Percentiles rank a stretch among this genome's conserved stretches.
Evolutionary conservation across 2,113 vertebrate species (phyloP).

Genomic region (Gobiocypris rarus): DNA sequence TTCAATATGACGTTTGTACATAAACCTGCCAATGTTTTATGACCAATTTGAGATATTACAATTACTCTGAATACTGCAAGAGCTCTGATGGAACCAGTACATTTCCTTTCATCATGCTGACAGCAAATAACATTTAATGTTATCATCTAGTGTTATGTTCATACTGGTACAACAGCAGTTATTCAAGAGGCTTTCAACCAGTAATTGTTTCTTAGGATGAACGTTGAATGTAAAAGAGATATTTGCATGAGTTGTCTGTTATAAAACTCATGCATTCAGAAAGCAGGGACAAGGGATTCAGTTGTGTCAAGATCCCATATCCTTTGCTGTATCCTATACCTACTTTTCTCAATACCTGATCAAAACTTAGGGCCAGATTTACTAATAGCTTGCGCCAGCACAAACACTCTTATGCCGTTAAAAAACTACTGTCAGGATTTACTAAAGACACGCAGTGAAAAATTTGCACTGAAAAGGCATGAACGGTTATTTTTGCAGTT

Average conservation of each 20-base stretch:
- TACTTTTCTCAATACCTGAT: not conserved
- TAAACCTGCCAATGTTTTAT: slow-evolving; percentile 1
- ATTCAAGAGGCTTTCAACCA: not conserved
- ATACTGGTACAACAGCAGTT: not conserved
- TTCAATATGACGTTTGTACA: not conserved
- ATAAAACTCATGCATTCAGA: not conserved
- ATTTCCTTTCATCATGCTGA: not conserved
- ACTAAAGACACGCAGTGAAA: too few species aligned
- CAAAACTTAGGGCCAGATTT: not conserved
- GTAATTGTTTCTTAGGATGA: not conserved
- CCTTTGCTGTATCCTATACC: not conserved
- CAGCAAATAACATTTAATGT: not conserved
- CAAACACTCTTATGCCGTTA: too few species aligned
- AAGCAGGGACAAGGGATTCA: not conserved
- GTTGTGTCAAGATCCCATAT: not conserved
- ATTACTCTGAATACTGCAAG: not conserved
- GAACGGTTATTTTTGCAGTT: too few species aligned
- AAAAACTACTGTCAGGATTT: too few species aligned
- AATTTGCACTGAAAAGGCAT: too few species aligned
- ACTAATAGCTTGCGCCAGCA: too few species aligned
- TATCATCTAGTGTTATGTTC: not conserved
- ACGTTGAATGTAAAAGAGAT: not conserved
- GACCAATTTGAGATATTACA: not conserved
- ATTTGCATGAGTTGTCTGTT: not conserved
- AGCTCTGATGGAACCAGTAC: not conserved